A percentile compares a stretch with the other conserved stretches of the same genome.
Evolutionary conservation across 2,888 invertebrate genomes (phyloP).

Genomic region (Andrena marginata): DNA sequence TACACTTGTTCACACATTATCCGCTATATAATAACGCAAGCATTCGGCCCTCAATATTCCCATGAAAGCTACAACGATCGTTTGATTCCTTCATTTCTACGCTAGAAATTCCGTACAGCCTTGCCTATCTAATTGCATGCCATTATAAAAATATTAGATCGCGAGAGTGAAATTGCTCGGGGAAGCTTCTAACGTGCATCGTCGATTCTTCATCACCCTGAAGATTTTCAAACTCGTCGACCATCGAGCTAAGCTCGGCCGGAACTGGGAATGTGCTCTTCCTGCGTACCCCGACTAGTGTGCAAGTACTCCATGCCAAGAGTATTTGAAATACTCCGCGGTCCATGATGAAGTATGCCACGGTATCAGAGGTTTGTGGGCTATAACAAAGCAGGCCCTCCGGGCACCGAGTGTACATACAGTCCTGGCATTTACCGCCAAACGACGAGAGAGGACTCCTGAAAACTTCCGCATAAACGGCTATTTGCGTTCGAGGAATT

Average conservation of each 20-base stretch:
- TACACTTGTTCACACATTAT: too few species aligned
- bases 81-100: too few species aligned
- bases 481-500: slow-evolving; percentile 54
- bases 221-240: slow-evolving; percentile 57
- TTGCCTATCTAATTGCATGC: neutral
- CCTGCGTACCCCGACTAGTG: slow-evolving; percentile 53
- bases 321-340: slow-evolving; percentile 78
- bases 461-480: slow-evolving; percentile 67
- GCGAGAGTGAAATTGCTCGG: neutral
- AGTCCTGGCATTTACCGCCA: slow-evolving; percentile 65
- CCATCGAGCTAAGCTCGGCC: slow-evolving; percentile 52
- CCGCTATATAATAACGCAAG: too few species aligned
- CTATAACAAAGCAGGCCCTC: slow-evolving; percentile 77
- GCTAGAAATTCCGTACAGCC: neutral
- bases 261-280: slow-evolving; percentile 67
- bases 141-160: neutral
- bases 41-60: too few species aligned
- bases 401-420: slow-evolving; percentile 72
- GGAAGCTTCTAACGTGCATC: neutral
- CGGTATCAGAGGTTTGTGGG: slow-evolving; percentile 74
- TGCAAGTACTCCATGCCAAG: slow-evolving; percentile 72
- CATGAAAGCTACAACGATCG: too few species aligned
- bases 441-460: slow-evolving; percentile 55
- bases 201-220: slow-evolving; percentile 10
- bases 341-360: slow-evolving; percentile 76